These are phyloP conservation scores for Colistium nudipinnis DNA, from an alignment of 2,113 vertebrate species.

Conservation along the genomic window DNA sequence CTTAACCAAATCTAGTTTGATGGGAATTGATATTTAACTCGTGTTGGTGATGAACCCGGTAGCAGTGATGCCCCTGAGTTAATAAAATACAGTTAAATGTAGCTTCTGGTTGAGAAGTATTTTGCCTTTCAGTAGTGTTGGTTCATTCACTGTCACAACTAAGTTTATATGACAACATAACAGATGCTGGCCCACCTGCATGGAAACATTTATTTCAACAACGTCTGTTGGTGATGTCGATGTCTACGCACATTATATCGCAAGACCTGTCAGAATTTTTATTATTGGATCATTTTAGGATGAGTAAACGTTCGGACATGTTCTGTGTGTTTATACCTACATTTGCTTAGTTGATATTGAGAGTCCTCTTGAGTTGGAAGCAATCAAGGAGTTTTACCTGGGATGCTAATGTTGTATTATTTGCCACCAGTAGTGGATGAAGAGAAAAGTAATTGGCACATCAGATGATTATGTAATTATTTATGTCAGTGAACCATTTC, in stretches of 20 bases:
- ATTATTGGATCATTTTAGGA: neutral
- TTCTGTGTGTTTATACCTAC: too few relatives aligned
- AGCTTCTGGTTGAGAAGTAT: conserved; percentile 4
- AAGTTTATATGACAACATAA: conserved; percentile 48
- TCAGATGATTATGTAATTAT: neutral
- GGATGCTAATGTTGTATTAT: too few relatives aligned
- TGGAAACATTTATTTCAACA: conserved; percentile 22
- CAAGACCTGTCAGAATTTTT: neutral
- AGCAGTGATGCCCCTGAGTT: neutral
- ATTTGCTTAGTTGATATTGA: neutral
- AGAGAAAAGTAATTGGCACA: too few relatives aligned
- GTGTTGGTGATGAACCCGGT: too few relatives aligned
- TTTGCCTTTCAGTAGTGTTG: conserved; percentile 21
- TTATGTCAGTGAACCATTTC: neutral
- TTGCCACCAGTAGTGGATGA: too few relatives aligned
- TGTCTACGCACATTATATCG: neutral
- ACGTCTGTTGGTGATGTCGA: neutral
- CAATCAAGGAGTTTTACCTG: too few relatives aligned
- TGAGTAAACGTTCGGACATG: neutral
- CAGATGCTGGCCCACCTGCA: conserved; percentile 46
- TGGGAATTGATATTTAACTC: conserved; percentile 20
- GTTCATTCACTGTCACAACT: conserved; percentile 31
- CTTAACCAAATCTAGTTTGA: neutral
- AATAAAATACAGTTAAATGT: neutral
- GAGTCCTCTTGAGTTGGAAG: too few relatives aligned